Evolutionary conservation across 2,797 vertebrate genomes (phyloP).

Genomic region (Anolis apletophallus): DNA sequence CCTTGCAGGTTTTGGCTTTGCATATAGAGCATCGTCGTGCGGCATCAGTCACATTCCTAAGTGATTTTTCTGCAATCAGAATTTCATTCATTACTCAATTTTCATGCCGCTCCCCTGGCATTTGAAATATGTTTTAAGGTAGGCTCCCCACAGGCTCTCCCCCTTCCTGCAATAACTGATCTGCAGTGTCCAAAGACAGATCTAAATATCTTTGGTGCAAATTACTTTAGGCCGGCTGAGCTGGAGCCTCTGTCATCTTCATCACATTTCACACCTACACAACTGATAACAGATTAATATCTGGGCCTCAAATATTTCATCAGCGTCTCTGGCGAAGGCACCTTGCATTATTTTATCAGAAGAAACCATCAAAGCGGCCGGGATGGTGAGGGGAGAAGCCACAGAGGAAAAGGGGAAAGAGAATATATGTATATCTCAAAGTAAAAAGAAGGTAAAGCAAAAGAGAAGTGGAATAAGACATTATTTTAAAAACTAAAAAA

Average conservation of each 20-base stretch:
- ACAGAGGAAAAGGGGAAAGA: slow-evolving; percentile 40
- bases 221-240: slow-evolving; percentile 80
- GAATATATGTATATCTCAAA: not conserved
- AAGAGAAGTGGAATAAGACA: slow-evolving; percentile 44
- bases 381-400: slow-evolving; percentile 28
- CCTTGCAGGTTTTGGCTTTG: slow-evolving; percentile 68
- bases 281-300: slow-evolving; percentile 86
- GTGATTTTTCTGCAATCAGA: slow-evolving; percentile 82
- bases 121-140: slow-evolving; percentile 84
- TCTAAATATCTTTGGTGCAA: slow-evolving; percentile 85
- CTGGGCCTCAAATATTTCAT: slow-evolving; percentile 83
- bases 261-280: slow-evolving; percentile 81
- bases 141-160: slow-evolving; percentile 77
- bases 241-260: slow-evolving; percentile 82
- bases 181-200: slow-evolving; percentile 78
- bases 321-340: slow-evolving; percentile 74
- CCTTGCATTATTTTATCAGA: slow-evolving; percentile 77
- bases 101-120: slow-evolving; percentile 78
- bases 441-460: slow-evolving; percentile 50
- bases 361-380: slow-evolving; percentile 56
- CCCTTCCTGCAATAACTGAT: slow-evolving; percentile 76
- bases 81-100: slow-evolving; percentile 87
- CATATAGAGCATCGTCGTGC: slow-evolving; percentile 55
- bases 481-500: slow-evolving; percentile 46
- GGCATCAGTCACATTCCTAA: slow-evolving; percentile 71